These are phyloP conservation scores for Temnothorax curvispinosus DNA, from an alignment of 1,140 invertebrate genomes.

Conservation along the genomic window DNA sequence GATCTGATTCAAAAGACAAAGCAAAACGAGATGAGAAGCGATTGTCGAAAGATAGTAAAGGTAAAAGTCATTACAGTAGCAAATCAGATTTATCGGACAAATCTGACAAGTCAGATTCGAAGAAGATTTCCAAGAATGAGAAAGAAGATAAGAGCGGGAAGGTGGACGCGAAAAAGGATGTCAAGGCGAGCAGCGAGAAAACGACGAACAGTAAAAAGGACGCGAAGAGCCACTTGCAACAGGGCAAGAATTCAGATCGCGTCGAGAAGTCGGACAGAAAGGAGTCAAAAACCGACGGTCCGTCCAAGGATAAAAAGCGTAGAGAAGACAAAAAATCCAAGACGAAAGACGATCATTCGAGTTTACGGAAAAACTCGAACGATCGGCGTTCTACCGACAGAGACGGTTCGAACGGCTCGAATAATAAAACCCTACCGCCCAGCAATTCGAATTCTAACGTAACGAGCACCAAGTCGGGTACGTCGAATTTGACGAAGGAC, in stretches of 20 bases:
- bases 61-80: conserved; percentile 61
- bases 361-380: conserved; percentile 81
- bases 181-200: conserved; percentile 68
- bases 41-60: conserved; percentile 77
- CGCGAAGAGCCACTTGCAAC: conserved; percentile 66
- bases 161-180: conserved; percentile 63
- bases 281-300: conserved; percentile 68
- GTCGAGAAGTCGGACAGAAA: conserved; percentile 77
- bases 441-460: conserved; percentile 71
- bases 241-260: conserved; percentile 71
- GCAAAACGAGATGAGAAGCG: conserved; percentile 77
- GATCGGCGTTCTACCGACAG: conserved; percentile 84
- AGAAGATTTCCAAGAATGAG: conserved; percentile 67
- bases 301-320: conserved; percentile 81
- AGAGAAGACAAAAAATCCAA: conserved; percentile 83
- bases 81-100: conserved; percentile 66
- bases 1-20: conserved; percentile 83
- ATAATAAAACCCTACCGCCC: conserved; percentile 80
- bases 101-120: conserved; percentile 58
- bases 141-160: conserved; percentile 68
- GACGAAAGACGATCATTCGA: conserved; percentile 83
- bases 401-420: conserved; percentile 84
- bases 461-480: conserved; percentile 72
- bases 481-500: conserved; percentile 79
- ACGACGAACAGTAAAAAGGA: conserved; percentile 73